Evolutionary conservation across 2,888 invertebrate species (phyloP).

Genomic region (Conops quadrifasciatus): DNA sequence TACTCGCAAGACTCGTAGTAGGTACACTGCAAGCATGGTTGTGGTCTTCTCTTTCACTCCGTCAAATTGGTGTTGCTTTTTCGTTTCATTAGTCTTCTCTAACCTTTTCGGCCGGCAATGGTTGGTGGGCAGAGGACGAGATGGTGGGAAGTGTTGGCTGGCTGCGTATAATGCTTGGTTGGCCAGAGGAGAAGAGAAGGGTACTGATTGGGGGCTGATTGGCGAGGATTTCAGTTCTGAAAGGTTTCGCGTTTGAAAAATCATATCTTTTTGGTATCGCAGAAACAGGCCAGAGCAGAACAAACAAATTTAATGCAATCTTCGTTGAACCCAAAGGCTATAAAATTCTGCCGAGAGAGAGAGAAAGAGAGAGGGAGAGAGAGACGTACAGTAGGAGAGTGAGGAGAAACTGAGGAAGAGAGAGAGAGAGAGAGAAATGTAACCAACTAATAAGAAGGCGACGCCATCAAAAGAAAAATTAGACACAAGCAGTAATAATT

Average conservation of each 20-base stretch:
- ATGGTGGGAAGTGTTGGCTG: too few species aligned
- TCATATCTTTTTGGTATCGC: constrained; percentile 20
- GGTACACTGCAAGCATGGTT: too few species aligned
- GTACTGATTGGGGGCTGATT: too few species aligned
- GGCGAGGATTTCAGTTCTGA: too few species aligned
- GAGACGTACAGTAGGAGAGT: constrained; percentile 22
- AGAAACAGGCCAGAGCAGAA: constrained; percentile 11
- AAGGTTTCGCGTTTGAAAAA: constrained; percentile 5
- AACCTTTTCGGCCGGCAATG: too few species aligned
- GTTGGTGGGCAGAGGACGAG: too few species aligned
- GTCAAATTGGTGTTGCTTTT: too few species aligned
- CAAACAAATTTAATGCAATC: constrained; percentile 30
- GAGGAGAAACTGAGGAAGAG: constrained; percentile 9
- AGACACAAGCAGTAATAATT: constrained; percentile 2
- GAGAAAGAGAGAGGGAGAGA: neutral
- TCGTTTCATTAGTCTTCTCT: too few species aligned
- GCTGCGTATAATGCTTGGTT: too few species aligned
- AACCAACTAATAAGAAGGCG: neutral
- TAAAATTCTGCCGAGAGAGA: neutral
- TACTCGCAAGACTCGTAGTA: too few species aligned
- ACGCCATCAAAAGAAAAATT: neutral
- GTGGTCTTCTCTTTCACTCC: neutral
- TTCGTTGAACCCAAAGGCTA: constrained; percentile 6
- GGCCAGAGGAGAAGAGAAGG: neutral
- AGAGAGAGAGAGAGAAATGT: neutral